Conservation (phyloP, 2,797 vertebrate species). For the Hafferia zeledoni region DNA sequence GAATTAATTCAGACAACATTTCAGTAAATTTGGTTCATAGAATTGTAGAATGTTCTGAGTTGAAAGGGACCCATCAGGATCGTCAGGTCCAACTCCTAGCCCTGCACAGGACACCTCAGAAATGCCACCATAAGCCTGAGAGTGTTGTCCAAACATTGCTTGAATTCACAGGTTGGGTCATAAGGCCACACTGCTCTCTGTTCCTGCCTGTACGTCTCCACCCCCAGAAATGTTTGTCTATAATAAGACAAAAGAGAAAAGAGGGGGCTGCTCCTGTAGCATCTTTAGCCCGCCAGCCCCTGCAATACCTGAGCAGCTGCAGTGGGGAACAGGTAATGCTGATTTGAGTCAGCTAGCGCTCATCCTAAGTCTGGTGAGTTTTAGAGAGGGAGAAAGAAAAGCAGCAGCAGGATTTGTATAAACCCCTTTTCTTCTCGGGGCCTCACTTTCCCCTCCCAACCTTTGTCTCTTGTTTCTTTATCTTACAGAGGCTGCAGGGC, state of each 20-base stretch:
- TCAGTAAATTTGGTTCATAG: background rate
- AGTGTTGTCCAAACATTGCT: background rate
- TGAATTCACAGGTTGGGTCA: background rate
- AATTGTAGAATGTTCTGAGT: background rate
- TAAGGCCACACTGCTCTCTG: background rate
- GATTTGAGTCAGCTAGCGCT: background rate
- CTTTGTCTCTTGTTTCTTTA: slow-evolving; percentile 64
- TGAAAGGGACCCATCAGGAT: background rate
- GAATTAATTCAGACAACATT: background rate
- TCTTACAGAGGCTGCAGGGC: slow-evolving; percentile 45
- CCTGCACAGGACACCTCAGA: background rate
- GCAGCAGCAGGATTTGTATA: background rate
- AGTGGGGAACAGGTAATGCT: background rate
- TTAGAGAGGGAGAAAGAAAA: background rate
- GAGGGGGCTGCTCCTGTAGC: accelerated
- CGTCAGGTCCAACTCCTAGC: background rate
- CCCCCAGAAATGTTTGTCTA: accelerated
- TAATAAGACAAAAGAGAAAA: background rate
- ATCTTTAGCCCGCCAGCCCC: background rate
- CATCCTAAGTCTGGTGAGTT: background rate
- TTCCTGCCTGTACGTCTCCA: background rate
- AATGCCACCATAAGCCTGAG: background rate
- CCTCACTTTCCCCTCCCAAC: slow-evolving; percentile 63
- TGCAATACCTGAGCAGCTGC: background rate
- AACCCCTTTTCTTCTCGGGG: slow-evolving; percentile 21